Base-by-base conservation (phyloP, 2,113 vertebrate genomes). In the Struthio camelus region DNA sequence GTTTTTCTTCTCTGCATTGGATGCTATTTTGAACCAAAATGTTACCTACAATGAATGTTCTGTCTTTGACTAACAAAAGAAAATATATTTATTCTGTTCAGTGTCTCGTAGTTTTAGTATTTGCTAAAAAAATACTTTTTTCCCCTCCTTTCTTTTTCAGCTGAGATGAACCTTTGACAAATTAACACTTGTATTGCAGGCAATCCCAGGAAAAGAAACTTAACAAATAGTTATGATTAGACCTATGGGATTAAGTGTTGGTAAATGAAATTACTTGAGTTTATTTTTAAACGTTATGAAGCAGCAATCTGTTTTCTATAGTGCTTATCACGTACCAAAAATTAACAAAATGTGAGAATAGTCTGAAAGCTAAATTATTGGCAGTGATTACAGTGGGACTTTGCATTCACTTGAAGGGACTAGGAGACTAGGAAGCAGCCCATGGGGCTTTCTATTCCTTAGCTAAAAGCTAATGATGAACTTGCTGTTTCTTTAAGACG, bases 221-320 rank as follows among this genome's bases (percentile, higher is more conserved):
- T 34, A 72, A 32, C 5, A 92, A 88, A 54, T 9, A 30, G 34
- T 73, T 85, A 61, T 62, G 28, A 78, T 88, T 70, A 77, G 34
- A 42, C 10, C 75, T 87, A 75, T 50, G 42, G n/a, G 44, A 92
- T 93, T 30, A 61, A 46, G 46, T 75, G 48, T 32, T 85, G 81
- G 66, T 88, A 90, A 87, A 72, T 67, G 4, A 93, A 94, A 95
- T 85, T 56, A 53, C n/a, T 81, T 76, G 20, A 2, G 15, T 82
- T 90, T 90, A 70, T 85, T 96, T 90, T 90, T 82, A 93, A 78
- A 90, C 85, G 87, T 94, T 94, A 86, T 90, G 89, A 87, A 84
- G 70, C 56, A 44, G 32, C 14, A 91, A 27, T 62, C 44, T 79
- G 8, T 83, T 82, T 85, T 30, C 56, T 80, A 38, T 11, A 59